These are phyloP conservation scores for Asbolus verrucosus DNA, from an alignment of 1,140 invertebrate species.

Conservation along the genomic window DNA sequence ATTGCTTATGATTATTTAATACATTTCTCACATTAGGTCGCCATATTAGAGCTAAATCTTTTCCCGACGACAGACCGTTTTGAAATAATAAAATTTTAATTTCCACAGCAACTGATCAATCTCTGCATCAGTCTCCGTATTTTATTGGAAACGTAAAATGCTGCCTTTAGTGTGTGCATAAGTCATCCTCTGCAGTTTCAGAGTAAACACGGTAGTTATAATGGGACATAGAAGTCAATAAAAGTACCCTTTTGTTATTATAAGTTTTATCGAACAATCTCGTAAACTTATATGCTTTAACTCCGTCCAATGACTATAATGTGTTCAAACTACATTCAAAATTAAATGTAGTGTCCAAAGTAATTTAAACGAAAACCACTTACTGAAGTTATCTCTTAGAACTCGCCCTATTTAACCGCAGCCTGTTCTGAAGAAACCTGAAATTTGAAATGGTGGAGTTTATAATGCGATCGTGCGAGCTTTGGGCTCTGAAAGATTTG, in stretches of 20 bases:
- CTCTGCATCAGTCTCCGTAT: neutral
- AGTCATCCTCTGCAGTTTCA: conserved; percentile 1
- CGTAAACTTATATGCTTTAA: conserved; percentile 16
- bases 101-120: neutral
- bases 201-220: conserved; percentile 32
- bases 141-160: neutral
- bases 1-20: conserved; percentile 7
- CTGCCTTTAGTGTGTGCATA: conserved; percentile 4
- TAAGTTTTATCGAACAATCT: conserved; percentile 34
- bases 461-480: conserved; percentile 7
- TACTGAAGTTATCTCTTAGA: no score
- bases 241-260: conserved; percentile 34
- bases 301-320: conserved; percentile 16
- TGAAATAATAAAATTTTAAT: neutral
- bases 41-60: conserved; percentile 1
- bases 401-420: no score
- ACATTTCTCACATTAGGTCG: neutral
- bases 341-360: conserved; percentile 14
- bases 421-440: no score
- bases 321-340: conserved; percentile 6
- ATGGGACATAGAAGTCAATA: conserved; percentile 21
- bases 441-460: no score
- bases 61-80: neutral
- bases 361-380: no score
- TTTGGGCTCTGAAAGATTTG: neutral